Percentiles rank a stretch among this genome's conserved stretches.
Conservation (phyloP, 2,888 invertebrate species). For the Acanthosoma haemorrhoidale region DNA sequence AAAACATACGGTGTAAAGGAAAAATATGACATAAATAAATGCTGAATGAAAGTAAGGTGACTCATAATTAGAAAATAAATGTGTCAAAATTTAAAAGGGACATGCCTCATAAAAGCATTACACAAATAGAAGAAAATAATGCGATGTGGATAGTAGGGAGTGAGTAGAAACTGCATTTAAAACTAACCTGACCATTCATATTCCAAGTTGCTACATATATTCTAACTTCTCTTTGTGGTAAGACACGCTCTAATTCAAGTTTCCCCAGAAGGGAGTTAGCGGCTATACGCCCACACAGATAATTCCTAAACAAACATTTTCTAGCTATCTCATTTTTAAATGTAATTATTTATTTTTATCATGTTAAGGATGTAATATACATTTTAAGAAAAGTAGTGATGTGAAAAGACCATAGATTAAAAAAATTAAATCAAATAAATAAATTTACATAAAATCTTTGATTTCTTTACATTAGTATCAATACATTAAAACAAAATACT, state of each 20-base stretch:
- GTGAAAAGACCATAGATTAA: too few species aligned
- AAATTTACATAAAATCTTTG: too few species aligned
- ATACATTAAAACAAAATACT: too few species aligned
- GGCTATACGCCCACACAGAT: conserved; percentile 71
- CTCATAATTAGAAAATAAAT: neutral
- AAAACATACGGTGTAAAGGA: neutral
- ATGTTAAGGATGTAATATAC: neutral
- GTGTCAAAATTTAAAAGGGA: neutral
- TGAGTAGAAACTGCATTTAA: neutral
- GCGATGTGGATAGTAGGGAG: neutral
- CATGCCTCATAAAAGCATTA: conserved; percentile 1
- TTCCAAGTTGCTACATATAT: conserved; percentile 90
- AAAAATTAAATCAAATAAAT: too few species aligned
- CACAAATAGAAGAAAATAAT: neutral
- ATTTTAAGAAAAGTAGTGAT: too few species aligned
- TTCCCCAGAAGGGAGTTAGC: conserved; percentile 76
- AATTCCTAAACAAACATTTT: conserved; percentile 55
- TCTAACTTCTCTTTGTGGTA: conserved; percentile 77
- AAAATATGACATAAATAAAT: neutral
- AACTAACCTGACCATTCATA: conserved; percentile 86
- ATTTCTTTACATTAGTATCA: too few species aligned
- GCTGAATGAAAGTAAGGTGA: neutral
- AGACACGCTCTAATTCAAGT: conserved; percentile 75
- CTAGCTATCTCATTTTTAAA: neutral
- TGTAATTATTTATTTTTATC: neutral